A percentile compares a stretch with the other conserved stretches of the same genome.
phyloP scores from a whole-genome alignment of 2,113 vertebrate species.

The Anser cygnoides region DNA sequence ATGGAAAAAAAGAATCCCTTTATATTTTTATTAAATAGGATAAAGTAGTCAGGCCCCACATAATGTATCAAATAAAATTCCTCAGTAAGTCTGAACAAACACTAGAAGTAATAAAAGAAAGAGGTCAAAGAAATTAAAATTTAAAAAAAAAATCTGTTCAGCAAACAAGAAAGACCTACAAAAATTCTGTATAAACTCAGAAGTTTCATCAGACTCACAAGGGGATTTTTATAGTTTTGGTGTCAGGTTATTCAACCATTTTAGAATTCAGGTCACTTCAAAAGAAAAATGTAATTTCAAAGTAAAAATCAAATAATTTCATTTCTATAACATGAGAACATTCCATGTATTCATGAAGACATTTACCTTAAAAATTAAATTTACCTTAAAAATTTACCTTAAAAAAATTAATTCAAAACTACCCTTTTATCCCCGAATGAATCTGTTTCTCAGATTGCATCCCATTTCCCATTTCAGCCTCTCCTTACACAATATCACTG shows the following conservation, averaged over 20 bases:
- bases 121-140: rapidly evolving
- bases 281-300: neutral
- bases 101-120: neutral
- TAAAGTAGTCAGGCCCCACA: neutral
- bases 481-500: neutral
- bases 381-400: too few species aligned
- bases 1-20: neutral
- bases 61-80: neutral
- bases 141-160: neutral
- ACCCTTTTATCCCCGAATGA: neutral
- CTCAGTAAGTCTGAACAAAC: neutral
- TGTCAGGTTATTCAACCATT: neutral
- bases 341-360: neutral
- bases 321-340: neutral
- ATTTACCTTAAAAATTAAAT: neutral
- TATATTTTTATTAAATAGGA: neutral
- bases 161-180: neutral
- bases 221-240: neutral
- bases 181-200: neutral
- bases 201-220: neutral
- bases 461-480: neutral
- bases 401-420: neutral
- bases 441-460: neutral
- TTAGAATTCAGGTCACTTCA: neutral
- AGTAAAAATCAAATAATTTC: neutral